A percentile compares a stretch with the other conserved stretches of the same genome.
Conservation (phyloP, 1,140 invertebrate genomes). For the Galleria mellonella region DNA sequence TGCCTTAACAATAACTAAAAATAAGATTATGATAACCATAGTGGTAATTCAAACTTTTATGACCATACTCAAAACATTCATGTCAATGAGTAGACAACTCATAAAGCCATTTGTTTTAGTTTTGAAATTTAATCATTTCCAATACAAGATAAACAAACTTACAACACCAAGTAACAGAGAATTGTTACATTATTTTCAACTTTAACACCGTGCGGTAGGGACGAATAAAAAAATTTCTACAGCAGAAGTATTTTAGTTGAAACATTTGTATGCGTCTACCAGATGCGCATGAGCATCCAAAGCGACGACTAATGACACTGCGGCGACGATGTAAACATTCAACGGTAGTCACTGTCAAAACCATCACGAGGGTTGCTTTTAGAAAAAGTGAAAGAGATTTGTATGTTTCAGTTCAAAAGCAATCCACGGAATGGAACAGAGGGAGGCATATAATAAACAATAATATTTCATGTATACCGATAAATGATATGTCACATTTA, state of each 20-base stretch:
- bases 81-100: conserved; percentile 11
- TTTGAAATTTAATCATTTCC: conserved; percentile 45
- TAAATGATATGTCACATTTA: not conserved
- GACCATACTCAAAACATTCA: conserved; percentile 6
- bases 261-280: conserved; percentile 19
- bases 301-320: conserved; percentile 62
- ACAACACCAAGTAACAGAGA: not conserved
- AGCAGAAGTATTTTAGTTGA: conserved; percentile 1
- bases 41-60: conserved; percentile 2
- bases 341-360: conserved; percentile 49
- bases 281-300: conserved; percentile 27
- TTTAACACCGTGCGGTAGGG: not conserved
- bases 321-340: conserved; percentile 64
- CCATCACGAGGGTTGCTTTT: conserved; percentile 32
- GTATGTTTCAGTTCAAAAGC: conserved; percentile 12
- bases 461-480: not conserved
- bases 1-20: too few species aligned
- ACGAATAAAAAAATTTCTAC: not conserved
- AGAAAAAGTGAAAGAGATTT: conserved; percentile 38
- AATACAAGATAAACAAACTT: conserved; percentile 14
- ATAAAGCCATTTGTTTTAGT: conserved; percentile 16
- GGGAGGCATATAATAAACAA: not conserved
- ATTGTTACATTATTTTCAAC: not conserved
- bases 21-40: not conserved
- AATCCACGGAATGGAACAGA: too few species aligned